phyloP scores from a whole-genome alignment of 2,113 vertebrate species.

The Siniperca chuatsi region DNA sequence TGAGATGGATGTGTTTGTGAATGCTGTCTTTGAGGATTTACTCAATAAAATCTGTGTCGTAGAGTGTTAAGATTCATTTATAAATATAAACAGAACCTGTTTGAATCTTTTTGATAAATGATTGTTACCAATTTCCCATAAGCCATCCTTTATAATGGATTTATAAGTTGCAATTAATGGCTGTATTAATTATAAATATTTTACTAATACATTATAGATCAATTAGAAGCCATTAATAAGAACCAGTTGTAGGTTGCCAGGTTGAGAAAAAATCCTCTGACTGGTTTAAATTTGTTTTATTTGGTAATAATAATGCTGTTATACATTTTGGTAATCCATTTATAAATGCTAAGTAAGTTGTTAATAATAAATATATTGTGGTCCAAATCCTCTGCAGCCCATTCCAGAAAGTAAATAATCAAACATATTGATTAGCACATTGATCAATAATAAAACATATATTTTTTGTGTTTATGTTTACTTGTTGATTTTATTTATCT shows the following conservation, averaged over 20 bases:
- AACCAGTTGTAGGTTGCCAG: not conserved
- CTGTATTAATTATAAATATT: not conserved
- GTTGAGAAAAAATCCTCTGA: not conserved
- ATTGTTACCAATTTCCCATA: not conserved
- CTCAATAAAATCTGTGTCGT: constrained; percentile 10
- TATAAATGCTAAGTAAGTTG: not conserved
- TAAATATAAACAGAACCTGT: constrained; percentile 20
- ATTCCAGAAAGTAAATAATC: too few relatives aligned
- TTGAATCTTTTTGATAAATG: constrained; percentile 17
- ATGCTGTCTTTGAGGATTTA: not conserved
- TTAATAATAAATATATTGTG: not conserved
- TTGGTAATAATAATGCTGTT: not conserved
- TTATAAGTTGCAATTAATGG: not conserved
- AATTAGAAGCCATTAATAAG: not conserved
- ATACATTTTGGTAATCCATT: not conserved
- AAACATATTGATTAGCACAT: too few relatives aligned
- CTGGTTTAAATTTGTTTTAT: not conserved
- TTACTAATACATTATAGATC: not conserved
- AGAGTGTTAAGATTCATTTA: not conserved
- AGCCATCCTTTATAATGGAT: not conserved
- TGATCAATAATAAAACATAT: not conserved
- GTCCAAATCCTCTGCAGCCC: too few relatives aligned
- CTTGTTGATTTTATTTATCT: not conserved
- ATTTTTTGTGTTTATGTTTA: not conserved
- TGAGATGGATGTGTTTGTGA: constrained; percentile 1